Percentiles rank a stretch among this genome's conserved stretches.
Conservation (phyloP, 2,113 vertebrate genomes). For the Bothrops jararaca region DNA sequence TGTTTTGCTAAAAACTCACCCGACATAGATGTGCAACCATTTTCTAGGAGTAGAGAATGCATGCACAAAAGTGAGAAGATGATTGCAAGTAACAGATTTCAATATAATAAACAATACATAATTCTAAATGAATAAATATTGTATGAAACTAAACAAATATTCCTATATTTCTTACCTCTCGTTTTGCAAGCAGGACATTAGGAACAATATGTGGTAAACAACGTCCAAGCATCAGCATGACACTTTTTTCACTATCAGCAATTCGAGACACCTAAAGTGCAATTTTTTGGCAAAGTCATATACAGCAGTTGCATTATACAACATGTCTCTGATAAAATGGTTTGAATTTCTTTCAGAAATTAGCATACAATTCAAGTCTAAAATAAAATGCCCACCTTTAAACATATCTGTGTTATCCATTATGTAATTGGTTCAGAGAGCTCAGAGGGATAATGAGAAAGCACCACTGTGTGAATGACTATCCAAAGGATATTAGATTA, state of each 20-base stretch:
- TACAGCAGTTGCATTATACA: background rate
- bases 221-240: constrained; percentile 96
- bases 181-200: constrained; percentile 94
- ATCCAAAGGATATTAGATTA: background rate
- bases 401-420: background rate
- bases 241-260: constrained; percentile 92
- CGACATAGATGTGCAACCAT: constrained; percentile 97
- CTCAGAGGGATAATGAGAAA: background rate
- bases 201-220: constrained; percentile 98
- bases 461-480: background rate
- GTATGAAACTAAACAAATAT: constrained; percentile 17
- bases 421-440: background rate
- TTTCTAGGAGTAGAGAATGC: constrained; percentile 94
- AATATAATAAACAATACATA: constrained; percentile 61
- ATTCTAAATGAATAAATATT: constrained; percentile 51
- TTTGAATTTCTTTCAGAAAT: background rate
- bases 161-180: constrained; percentile 82
- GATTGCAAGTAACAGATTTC: constrained; percentile 82
- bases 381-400: constrained; percentile 1
- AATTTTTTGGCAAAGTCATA: constrained; percentile 12
- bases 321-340: background rate
- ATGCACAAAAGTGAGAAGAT: constrained; percentile 93
- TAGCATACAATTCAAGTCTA: background rate
- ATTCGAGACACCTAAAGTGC: constrained; percentile 89
- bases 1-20: constrained; percentile 87